Conservation (phyloP, 2,888 invertebrate species). For the Colletes collaris region DNA sequence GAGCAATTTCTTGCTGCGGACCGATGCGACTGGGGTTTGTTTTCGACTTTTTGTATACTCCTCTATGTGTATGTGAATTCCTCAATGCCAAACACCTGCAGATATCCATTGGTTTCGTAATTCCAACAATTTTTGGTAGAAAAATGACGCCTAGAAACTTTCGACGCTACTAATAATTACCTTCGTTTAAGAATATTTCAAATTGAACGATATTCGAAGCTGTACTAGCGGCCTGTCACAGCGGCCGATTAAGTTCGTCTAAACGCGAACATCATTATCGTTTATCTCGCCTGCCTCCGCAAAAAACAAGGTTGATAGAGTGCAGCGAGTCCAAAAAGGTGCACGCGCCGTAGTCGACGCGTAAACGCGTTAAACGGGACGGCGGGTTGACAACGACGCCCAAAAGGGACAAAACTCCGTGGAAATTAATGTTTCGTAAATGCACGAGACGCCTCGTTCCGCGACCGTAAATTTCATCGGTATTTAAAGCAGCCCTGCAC, state of each 20-base stretch:
- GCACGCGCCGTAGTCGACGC: background rate
- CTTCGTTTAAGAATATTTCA: no score
- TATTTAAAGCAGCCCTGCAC: conserved; percentile 35
- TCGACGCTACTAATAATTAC: conserved; percentile 1
- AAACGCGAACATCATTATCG: conserved; percentile 38
- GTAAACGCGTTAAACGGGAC: conserved; percentile 10
- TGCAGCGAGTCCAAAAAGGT: conserved; percentile 5
- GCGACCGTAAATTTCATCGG: conserved; percentile 38
- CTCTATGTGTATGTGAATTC: no score
- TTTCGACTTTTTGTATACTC: no score
- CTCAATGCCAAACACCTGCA: no score
- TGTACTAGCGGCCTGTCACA: conserved; percentile 13
- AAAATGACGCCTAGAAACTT: conserved; percentile 1
- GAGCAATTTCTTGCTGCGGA: no score
- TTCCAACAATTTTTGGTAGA: no score
- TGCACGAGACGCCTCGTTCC: conserved; percentile 33
- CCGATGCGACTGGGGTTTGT: no score
- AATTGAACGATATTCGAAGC: conserved; percentile 2
- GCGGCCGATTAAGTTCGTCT: conserved; percentile 41
- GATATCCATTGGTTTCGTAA: no score
- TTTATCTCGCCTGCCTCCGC: background rate
- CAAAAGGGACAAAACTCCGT: conserved; percentile 20
- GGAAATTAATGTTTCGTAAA: conserved; percentile 45
- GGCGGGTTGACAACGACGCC: background rate
- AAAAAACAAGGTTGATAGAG: conserved; percentile 28